These are phyloP conservation scores for Aporrectodea caliginosa DNA, from an alignment of 1,140 invertebrate species.

Conservation along the genomic window DNA sequence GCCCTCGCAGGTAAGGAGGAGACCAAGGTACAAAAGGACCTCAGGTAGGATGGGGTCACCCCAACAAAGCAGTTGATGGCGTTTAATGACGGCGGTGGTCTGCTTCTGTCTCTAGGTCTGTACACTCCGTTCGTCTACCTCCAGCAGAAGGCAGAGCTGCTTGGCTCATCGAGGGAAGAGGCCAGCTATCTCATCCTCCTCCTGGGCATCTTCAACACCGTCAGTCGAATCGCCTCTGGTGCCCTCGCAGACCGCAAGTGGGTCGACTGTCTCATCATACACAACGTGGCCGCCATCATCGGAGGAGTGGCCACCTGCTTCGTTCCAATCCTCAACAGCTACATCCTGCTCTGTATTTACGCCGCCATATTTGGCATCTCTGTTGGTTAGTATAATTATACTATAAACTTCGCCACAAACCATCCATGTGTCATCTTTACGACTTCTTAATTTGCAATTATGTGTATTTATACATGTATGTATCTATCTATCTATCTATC, in stretches of 20 bases:
- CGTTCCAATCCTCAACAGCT: conserved; percentile 64
- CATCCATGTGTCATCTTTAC: too few species aligned
- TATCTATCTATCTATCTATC: too few species aligned
- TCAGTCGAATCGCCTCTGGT: conserved; percentile 39
- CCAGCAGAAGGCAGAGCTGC: conserved; percentile 51
- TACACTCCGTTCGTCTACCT: conserved; percentile 91
- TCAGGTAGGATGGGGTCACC: too few species aligned
- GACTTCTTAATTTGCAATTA: too few species aligned
- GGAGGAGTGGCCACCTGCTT: conserved; percentile 77
- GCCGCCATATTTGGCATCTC: conserved; percentile 77
- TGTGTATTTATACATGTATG: too few species aligned
- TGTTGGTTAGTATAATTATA: conserved; percentile 73
- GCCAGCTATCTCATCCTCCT: conserved; percentile 74
- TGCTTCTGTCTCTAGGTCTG: conserved; percentile 62
- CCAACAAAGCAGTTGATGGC: too few species aligned
- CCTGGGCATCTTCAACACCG: conserved; percentile 73
- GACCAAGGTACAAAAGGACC: too few species aligned
- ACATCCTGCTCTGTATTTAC: conserved; percentile 70
- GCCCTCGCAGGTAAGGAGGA: too few species aligned
- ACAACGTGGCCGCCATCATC: conserved; percentile 63
- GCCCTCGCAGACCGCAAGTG: neutral
- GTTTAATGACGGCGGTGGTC: too few species aligned
- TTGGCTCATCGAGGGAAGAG: conserved; percentile 45
- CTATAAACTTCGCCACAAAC: too few species aligned
- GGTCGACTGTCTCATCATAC: conserved; percentile 25